A percentile compares a stretch with the other conserved stretches of the same genome.
Evolutionary conservation across 2,888 invertebrate species (phyloP).

Genomic region (Pasiphila rectangulata): DNA sequence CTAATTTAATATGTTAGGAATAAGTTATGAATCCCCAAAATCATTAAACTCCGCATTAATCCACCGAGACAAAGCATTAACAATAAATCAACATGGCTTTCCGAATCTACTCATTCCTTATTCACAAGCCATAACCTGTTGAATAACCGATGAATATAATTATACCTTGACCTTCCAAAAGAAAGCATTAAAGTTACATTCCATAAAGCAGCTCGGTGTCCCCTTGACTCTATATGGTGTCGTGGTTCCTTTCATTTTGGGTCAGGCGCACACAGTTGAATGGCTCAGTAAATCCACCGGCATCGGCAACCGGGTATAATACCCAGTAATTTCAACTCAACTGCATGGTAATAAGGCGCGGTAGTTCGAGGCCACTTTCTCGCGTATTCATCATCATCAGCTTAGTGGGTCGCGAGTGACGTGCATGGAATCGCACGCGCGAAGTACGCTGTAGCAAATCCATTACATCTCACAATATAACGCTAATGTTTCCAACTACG

Average conservation of each 20-base stretch:
- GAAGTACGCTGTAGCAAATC: slow-evolving; percentile 49
- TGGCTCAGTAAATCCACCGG: slow-evolving; percentile 43
- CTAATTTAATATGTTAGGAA: neutral
- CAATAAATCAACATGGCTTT: slow-evolving; percentile 13
- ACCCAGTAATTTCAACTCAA: slow-evolving; percentile 30
- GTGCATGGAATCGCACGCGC: slow-evolving; percentile 41
- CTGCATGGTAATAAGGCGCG: slow-evolving; percentile 24
- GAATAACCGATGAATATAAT: slow-evolving; percentile 16
- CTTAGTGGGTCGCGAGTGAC: slow-evolving; percentile 64
- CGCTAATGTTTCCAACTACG: slow-evolving; percentile 53
- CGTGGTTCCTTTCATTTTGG: slow-evolving; percentile 32
- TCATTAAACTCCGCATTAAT: slow-evolving; percentile 2
- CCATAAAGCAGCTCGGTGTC: slow-evolving; percentile 15
- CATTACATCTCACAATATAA: slow-evolving; percentile 56
- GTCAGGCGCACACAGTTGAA: slow-evolving; percentile 43
- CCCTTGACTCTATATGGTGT: slow-evolving; percentile 22
- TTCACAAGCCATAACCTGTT: slow-evolving; percentile 10
- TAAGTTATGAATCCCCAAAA: slow-evolving; percentile 2
- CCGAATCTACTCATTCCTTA: neutral
- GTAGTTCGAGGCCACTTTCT: slow-evolving; percentile 52
- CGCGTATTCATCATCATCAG: slow-evolving; percentile 65
- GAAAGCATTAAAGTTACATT: slow-evolving; percentile 21
- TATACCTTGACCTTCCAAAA: slow-evolving; percentile 24
- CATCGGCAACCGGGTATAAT: slow-evolving; percentile 41
- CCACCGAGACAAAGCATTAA: slow-evolving; percentile 3